Evolutionary conservation across 2,797 vertebrate species (phyloP).

Genomic region (Remorina albescens): DNA sequence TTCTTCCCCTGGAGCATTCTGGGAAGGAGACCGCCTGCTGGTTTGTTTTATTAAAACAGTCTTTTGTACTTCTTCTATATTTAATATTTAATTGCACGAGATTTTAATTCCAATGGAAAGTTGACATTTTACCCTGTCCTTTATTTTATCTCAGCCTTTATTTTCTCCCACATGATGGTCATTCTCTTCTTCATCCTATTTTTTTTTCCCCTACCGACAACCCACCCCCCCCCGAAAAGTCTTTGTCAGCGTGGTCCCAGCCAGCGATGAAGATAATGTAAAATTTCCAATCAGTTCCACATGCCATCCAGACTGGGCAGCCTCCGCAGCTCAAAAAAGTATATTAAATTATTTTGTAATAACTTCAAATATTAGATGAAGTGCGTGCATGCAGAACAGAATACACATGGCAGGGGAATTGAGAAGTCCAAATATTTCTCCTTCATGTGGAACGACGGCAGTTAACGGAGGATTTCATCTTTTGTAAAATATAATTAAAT

Average conservation of each 20-base stretch:
- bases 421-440: slow-evolving; percentile 59
- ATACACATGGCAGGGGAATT: slow-evolving; percentile 51
- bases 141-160: not conserved
- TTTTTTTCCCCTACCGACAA: not conserved
- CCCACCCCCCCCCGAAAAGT: slow-evolving; percentile 7
- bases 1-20: not conserved
- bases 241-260: not conserved
- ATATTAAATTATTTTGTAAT: slow-evolving; percentile 77
- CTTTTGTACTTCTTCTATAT: not conserved
- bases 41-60: not conserved
- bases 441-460: slow-evolving; percentile 58
- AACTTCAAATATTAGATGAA: slow-evolving; percentile 76
- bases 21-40: not conserved
- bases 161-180: slow-evolving; percentile 12
- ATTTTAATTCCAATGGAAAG: not conserved
- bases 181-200: slow-evolving; percentile 38
- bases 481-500: slow-evolving; percentile 75
- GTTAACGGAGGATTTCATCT: slow-evolving; percentile 66
- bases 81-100: not conserved
- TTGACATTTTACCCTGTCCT: not conserved
- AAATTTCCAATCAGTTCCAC: slow-evolving; percentile 71
- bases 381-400: slow-evolving; percentile 30
- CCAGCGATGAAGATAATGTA: slow-evolving; percentile 47
- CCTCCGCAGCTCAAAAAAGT: slow-evolving; percentile 44
- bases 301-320: slow-evolving; percentile 28